Evolutionary conservation across 2,888 invertebrate genomes (phyloP), one percentile per base, ranked within the genome.

Genomic region (Lasioglossum leucozonium): DNA sequence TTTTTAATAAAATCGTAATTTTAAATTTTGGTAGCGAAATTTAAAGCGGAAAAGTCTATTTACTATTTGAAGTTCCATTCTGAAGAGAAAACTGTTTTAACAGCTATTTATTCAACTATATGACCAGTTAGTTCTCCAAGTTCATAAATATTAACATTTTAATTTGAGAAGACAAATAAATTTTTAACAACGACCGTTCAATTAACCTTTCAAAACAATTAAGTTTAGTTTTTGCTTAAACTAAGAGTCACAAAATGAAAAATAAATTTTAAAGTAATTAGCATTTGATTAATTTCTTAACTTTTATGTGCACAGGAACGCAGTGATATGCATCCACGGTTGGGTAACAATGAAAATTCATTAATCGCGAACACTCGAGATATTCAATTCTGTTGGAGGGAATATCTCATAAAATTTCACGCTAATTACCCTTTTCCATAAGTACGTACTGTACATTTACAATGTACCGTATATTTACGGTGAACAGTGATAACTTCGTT

Each of bases 351-450:
- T 55, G n/a, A 51, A 72, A 72, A 47, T 72, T 79, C 26, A 72
- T 55, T 44, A 55, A 44, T 73, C 37, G n/a, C 72, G 74, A 40
- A 8, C 37, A 10, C n/a, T 37, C 55, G 26, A 13, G n/a, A 22
- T n/a, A 30, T 4, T 34, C 10, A 34, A 69, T 69, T 42, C 44
- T 16, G 6, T 34, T 5, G 2, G n/a, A 51, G 26, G 22, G 73
- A 30, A 74, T 26, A 16, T 13, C 47, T 71, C 26, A 22, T 26
- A 16, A 77, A 42, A 62, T 71, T 71, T 77, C 58, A 71, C 58
- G 44, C 22, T 82, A 74, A 74, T 77, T 84, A 74, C 82, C 82
- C 82, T 74, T 62, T 69, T n/a, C 55, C 40, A 18, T 18, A 8
- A 37, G 55, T 30, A 13, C 30, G n/a, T 58, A 34, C 42, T 47